These are phyloP conservation scores for Metallyticus violacea DNA, from an alignment of 2,888 invertebrate genomes.

Conservation along the genomic window DNA sequence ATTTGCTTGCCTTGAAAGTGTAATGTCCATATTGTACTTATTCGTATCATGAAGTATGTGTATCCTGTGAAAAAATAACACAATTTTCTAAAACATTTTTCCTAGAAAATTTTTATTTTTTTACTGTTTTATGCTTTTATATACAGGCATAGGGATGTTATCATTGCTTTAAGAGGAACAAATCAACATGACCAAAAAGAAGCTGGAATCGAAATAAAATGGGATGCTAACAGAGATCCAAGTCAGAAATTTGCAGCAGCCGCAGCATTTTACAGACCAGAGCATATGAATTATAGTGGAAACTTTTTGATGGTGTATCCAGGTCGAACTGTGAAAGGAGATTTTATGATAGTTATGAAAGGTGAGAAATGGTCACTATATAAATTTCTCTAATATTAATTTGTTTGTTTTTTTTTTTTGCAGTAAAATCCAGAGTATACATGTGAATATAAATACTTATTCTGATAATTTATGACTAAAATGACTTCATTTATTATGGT, in stretches of 20 bases:
- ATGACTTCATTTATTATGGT: too few relatives aligned
- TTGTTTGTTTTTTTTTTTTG: neutral
- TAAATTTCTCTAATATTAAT: neutral
- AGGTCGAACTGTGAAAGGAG: conserved; percentile 67
- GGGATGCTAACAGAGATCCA: conserved; percentile 85
- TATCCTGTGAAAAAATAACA: too few relatives aligned
- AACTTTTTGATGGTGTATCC: conserved; percentile 69
- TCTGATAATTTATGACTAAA: too few relatives aligned
- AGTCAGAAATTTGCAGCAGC: conserved; percentile 65
- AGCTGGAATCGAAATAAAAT: conserved; percentile 69
- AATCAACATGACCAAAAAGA: conserved; percentile 61
- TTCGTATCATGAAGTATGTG: too few relatives aligned
- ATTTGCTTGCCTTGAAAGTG: too few relatives aligned
- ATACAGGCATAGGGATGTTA: conserved; percentile 68
- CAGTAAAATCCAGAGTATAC: too few relatives aligned
- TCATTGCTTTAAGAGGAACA: conserved; percentile 62
- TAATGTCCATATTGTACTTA: too few relatives aligned
- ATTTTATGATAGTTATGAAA: conserved; percentile 58
- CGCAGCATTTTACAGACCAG: conserved; percentile 60
- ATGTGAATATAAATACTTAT: too few relatives aligned
- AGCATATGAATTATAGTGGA: conserved; percentile 60
- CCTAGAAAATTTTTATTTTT: neutral
- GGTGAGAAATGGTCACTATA: neutral
- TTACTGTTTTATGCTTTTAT: conserved; percentile 17
- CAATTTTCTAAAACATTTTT: neutral